A percentile compares a stretch with the other conserved stretches of the same genome.
Evolutionary conservation across 53 echinoderm and acorn worm genomes (phyloP).

Genomic region (Luidia sarsii): DNA sequence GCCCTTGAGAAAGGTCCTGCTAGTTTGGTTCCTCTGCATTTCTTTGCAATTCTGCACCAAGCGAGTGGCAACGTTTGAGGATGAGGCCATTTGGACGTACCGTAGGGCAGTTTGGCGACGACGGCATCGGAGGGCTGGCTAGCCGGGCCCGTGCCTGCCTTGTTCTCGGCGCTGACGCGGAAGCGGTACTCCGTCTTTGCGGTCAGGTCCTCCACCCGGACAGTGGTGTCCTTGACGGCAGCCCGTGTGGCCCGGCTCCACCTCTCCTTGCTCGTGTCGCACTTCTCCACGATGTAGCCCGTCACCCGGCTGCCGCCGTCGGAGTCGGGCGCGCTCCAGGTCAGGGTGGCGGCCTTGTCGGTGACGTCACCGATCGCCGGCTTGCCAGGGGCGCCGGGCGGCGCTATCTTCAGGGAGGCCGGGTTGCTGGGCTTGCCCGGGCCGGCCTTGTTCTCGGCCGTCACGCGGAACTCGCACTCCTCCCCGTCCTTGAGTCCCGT

Average conservation of each 20-base stretch:
- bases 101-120: conserved; percentile 81
- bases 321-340: conserved; percentile 73
- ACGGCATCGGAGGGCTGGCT: conserved; percentile 74
- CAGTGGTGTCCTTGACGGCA: conserved; percentile 64
- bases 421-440: conserved; percentile 76
- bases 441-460: conserved; percentile 87
- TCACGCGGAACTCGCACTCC: conserved; percentile 84
- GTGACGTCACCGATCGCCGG: conserved; percentile 82
- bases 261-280: conserved; percentile 66
- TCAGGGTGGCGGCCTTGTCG: conserved; percentile 66
- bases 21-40: no score
- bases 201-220: conserved; percentile 69
- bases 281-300: conserved; percentile 78
- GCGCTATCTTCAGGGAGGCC: conserved; percentile 58
- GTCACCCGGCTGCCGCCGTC: conserved; percentile 87
- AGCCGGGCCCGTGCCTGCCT: conserved; percentile 76
- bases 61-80: no score
- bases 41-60: no score
- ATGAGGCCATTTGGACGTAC: no score
- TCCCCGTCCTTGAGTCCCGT: conserved; percentile 82
- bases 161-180: conserved; percentile 84
- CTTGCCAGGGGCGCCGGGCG: conserved; percentile 72
- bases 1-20: no score
- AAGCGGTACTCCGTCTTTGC: conserved; percentile 67
- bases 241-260: conserved; percentile 67